Evolutionary conservation across 2,113 vertebrate genomes (phyloP), one percentile per base, ranked within the genome.

Genomic region (Esox niger): DNA sequence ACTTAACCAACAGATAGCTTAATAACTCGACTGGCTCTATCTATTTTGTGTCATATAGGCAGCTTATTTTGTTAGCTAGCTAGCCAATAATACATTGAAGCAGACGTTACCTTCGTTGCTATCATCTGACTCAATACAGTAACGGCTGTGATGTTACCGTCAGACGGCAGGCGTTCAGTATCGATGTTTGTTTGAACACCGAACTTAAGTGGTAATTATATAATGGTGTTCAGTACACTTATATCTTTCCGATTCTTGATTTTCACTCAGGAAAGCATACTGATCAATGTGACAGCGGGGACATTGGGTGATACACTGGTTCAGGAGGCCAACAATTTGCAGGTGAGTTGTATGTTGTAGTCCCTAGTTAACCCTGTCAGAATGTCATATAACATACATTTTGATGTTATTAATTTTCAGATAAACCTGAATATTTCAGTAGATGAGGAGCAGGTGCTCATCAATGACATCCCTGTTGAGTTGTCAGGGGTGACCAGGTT

Each of bases 381-480:
- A 32, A 31, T 29, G 2, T 17, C 11, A 43, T 4, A 43, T 43
- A 43, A 43, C 15, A 4, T 43, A 43, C 17, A 43, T 10, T 15
- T 43, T 15, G 17, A 43, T 15, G 1, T 4, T 35, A 4, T 43
- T 64, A 4, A 9, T 31, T 64, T 77, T 56, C 75, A 92, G 91
- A 88, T 92, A 2, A 87, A 80, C 71, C 73, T 92, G 15, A 91
- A 88, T 69, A 76, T 92, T 9, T 88, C 86, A 15, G 82, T 91
- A 61, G 78, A 75, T 1, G 87, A 88, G 35, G 93, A 96, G 69
- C 91, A 95, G 78, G 89, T 96, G 0, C 88, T 93, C 75, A 84
- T 98, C 67, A 98, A 98, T 84, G 94, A 94, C 70, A 85, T 96
- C 68, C 94, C 93, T 1, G 90, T 98, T 74, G 95, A 91, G 79